Base-by-base conservation (phyloP, 2,797 vertebrate genomes). In the Scleropages formosus region DNA sequence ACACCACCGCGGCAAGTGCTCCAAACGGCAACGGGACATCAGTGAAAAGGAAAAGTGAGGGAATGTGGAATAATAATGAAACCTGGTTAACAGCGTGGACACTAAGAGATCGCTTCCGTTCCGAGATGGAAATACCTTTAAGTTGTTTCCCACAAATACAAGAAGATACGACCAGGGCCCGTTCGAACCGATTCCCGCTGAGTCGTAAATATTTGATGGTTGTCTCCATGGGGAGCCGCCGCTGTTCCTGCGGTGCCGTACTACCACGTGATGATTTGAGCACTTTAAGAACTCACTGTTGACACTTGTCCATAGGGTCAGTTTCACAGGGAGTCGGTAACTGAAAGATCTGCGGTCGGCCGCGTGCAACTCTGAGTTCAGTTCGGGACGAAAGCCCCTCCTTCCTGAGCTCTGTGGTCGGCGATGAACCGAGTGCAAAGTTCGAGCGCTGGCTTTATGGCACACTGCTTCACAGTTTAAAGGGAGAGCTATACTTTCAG, bases 241-340 rank as follows among this genome's bases (percentile, higher is more conserved):
- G 6, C 31, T 6, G 39, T 39, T 39, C 2, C 31, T 6, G 31
- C 39, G 31, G 31, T 22, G n/a, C n/a, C n/a, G 39, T 11, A 24
- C 12, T 58, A 16, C 51, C 60, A 59, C 56, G 46, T 65, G 49
- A 20, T 62, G 74, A n/a, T 63, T 74, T 56, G 27, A 39, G 39
- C 26, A 22, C 20, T 60, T 15, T 44, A 26, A 68, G 74, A 68
- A 31, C 27, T 12, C 64, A 59, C 12, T 53, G 44, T 11, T 44
- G 39, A 60, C 22, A 31, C 11, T 31, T 67, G 51, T 47, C 20
- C 20, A 20, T 63, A 56, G 22, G 70, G 44, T 62, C 26, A 69
- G 60, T 44, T 15, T 56, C 31, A 1, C 22, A 59, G 24, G 8
- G 62, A 8, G n/a, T 20, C 0, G 11, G n/a, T 39, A 44, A 39